Conservation (phyloP, 2,113 vertebrate genomes). For the Ctenodactylus gundi region DNA sequence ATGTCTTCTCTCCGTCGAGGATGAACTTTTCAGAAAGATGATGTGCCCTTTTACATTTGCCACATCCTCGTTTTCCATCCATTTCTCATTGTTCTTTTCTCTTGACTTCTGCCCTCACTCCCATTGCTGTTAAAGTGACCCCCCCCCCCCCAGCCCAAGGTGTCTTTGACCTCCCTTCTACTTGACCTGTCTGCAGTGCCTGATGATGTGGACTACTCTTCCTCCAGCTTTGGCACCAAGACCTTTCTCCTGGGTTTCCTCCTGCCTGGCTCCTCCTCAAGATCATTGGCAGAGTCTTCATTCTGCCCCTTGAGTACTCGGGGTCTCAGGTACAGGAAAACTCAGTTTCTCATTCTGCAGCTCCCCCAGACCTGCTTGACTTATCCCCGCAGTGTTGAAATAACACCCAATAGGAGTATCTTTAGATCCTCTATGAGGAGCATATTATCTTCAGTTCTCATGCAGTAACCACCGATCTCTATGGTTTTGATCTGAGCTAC, state of each 20-base stretch:
- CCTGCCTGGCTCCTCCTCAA: not conserved
- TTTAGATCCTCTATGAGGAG: not conserved
- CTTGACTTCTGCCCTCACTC: not conserved
- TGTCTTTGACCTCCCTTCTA: not conserved
- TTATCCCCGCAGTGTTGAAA: not conserved
- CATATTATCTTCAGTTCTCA: not conserved
- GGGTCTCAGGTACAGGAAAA: not conserved
- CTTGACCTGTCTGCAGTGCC: not conserved
- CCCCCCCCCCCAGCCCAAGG: not conserved
- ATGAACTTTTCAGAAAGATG: not conserved
- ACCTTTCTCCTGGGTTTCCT: not conserved
- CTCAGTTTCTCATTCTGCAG: not conserved
- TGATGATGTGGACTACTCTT: not conserved
- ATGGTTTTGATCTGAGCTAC: not conserved
- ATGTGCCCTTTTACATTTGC: not conserved
- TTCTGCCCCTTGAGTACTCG: not conserved
- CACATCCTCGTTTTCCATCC: not conserved
- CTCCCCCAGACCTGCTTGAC: not conserved
- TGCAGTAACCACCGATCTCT: not conserved
- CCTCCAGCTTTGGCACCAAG: not conserved
- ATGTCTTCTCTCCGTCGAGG: not conserved
- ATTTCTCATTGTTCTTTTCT: not conserved
- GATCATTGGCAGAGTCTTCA: not conserved
- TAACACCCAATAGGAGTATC: not conserved
- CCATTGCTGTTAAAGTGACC: not conserved